A percentile compares a stretch with the other conserved stretches of the same genome.
Conservation (phyloP, 2,888 invertebrate genomes). For the Punctoribates punctum region DNA sequence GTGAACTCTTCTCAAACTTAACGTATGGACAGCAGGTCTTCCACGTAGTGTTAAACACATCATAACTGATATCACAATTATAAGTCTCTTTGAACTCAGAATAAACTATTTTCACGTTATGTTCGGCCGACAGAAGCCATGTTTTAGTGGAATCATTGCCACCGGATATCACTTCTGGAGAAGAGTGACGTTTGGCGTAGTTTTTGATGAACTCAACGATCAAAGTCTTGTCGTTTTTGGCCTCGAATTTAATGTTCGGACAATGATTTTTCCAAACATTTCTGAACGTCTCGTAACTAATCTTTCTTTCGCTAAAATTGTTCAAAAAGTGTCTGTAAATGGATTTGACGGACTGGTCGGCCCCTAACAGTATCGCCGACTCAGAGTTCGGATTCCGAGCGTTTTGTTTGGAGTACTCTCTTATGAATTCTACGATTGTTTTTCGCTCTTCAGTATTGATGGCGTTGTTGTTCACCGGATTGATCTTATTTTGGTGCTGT, state of each 20-base stretch:
- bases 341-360: background rate
- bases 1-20: constrained; percentile 13
- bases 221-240: background rate
- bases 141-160: background rate
- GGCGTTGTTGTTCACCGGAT: constrained; percentile 17
- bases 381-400: background rate
- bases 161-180: background rate
- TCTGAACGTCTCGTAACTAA: constrained; percentile 23
- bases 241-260: background rate
- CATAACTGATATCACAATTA: background rate
- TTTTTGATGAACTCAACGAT: constrained; percentile 15
- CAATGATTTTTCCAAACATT: constrained; percentile 21
- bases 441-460: constrained; percentile 23
- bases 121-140: background rate
- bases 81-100: background rate
- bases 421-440: background rate
- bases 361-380: background rate
- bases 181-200: background rate
- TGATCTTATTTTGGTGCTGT: constrained; percentile 22
- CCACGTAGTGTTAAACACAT: constrained; percentile 24
- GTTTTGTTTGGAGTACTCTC: constrained; percentile 4
- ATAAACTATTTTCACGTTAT: constrained; percentile 23
- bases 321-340: background rate
- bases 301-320: background rate
- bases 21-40: background rate